phyloP scores from a whole-genome alignment of 2,888 invertebrate genomes.

The Leucozona laternaria region DNA sequence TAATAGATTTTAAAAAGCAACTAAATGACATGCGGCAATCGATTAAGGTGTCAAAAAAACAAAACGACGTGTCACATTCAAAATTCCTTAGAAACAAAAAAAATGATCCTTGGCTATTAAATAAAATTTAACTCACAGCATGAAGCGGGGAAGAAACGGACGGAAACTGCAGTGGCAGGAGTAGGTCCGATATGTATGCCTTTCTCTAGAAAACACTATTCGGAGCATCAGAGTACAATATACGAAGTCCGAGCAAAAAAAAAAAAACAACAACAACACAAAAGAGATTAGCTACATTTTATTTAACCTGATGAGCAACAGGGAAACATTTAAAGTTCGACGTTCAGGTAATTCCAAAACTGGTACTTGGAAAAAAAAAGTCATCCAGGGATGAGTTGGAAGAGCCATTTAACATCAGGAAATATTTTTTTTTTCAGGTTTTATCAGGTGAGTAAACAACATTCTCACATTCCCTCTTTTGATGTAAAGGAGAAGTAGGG shows the following conservation, averaged over 20 bases:
- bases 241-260: background rate
- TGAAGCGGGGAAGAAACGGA: constrained; percentile 20
- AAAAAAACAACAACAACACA: constrained; percentile 20
- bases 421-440: no score
- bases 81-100: constrained; percentile 14
- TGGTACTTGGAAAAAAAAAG: constrained; percentile 1
- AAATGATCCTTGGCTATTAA: constrained; percentile 30
- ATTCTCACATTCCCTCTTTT: background rate
- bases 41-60: constrained; percentile 41
- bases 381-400: constrained; percentile 1
- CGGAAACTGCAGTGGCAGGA: constrained; percentile 11
- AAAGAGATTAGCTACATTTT: constrained; percentile 30
- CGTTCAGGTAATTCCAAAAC: background rate
- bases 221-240: background rate
- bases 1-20: constrained; percentile 2
- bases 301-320: background rate
- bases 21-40: constrained; percentile 19
- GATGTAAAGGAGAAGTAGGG: background rate
- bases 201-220: background rate
- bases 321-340: constrained; percentile 4
- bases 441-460: constrained; percentile 32
- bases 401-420: constrained; percentile 13
- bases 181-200: background rate
- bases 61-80: constrained; percentile 49
- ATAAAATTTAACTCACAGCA: constrained; percentile 42